A percentile compares a stretch with the other conserved stretches of the same genome.
Conservation (phyloP, 2,888 invertebrate genomes). For the Enoplolaimus lenunculus region DNA sequence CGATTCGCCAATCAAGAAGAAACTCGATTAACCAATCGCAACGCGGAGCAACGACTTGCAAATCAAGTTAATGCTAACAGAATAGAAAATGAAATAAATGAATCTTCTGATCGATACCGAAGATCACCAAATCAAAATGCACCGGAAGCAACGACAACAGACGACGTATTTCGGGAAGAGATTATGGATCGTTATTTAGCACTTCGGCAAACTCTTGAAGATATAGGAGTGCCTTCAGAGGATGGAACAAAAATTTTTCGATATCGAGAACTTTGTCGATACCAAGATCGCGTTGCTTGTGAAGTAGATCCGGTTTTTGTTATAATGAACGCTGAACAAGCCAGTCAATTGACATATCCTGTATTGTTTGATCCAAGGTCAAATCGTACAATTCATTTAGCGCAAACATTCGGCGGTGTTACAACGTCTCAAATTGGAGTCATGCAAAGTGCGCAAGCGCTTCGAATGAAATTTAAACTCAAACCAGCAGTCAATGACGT, state of each 20-base stretch:
- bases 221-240: constrained; percentile 3
- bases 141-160: neutral
- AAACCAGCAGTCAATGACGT: too few species aligned
- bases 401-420: constrained; percentile 19
- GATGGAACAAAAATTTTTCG: neutral
- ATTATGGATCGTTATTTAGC: constrained; percentile 16
- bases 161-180: constrained; percentile 14
- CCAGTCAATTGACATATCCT: neutral
- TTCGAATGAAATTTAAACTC: constrained; percentile 20
- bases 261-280: constrained; percentile 16
- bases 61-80: too few species aligned
- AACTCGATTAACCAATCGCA: too few species aligned
- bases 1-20: too few species aligned
- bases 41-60: too few species aligned
- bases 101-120: neutral
- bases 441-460: constrained; percentile 14
- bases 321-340: neutral
- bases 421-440: constrained; percentile 11
- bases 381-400: neutral
- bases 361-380: neutral
- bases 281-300: neutral
- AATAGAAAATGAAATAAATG: too few species aligned
- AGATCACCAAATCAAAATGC: neutral
- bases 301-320: neutral
- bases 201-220: constrained; percentile 5